Evolutionary conservation across 2,113 vertebrate species (phyloP).

Genomic region (Ibidorhyncha struthersii): DNA sequence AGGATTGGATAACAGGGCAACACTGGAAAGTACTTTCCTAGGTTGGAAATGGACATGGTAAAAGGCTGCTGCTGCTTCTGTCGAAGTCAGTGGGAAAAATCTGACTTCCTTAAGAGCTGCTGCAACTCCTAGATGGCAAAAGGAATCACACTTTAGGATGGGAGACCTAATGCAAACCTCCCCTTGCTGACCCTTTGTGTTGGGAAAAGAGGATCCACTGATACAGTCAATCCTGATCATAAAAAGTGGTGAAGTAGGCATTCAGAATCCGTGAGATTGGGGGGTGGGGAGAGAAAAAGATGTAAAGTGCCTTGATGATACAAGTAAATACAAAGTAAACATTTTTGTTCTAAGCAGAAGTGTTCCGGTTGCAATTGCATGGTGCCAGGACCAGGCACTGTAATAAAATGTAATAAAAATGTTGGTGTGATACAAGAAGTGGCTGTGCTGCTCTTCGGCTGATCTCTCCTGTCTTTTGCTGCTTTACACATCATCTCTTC

Average conservation of each 20-base stretch:
- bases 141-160: background rate
- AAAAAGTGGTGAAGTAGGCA: background rate
- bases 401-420: background rate
- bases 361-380: background rate
- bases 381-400: background rate
- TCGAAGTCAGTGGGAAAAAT: background rate
- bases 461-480: background rate
- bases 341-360: background rate
- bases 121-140: background rate
- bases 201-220: background rate
- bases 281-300: background rate
- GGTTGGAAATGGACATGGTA: background rate
- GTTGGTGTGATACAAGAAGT: accelerated
- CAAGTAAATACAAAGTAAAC: background rate
- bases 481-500: accelerated
- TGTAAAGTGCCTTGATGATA: background rate
- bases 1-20: background rate
- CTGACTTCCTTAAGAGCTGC: background rate
- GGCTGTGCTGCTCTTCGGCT: background rate
- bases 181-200: background rate
- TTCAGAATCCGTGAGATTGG: background rate
- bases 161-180: background rate
- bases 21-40: background rate
- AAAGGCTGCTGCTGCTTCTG: background rate
- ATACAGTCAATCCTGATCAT: background rate